Base-by-base conservation (phyloP, 2,888 invertebrate species). In the Hetaerina titia region DNA sequence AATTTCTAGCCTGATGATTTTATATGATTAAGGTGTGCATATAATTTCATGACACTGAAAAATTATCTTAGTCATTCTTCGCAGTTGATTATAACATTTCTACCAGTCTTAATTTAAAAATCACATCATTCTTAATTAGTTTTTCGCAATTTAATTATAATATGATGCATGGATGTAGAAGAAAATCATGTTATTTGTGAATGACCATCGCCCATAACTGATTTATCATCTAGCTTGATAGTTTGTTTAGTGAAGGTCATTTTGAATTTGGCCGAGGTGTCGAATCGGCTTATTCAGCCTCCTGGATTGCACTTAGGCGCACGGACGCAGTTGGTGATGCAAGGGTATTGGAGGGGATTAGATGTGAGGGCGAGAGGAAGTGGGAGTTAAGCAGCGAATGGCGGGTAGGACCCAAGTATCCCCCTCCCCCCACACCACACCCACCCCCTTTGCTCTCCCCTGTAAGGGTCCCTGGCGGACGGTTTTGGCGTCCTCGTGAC, bases 401-500 rank as follows among this genome's bases (percentile, higher is more conserved):
- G 81, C 31, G 31, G 31, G 25, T 9, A 2, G 13, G 25, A 25
- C 89, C 11, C 57, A 31, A 11, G 11, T 22, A 89, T n/a, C 88
- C 7, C 17, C 58, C 45, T n/a, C 58, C 7, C 89, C 22, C 9
- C 45, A 2, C 89, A 2, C 88, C 17, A 19, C 88, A 19, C 56
- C 45, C 17, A 15, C 69, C 56, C 6, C 31, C 15, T 6, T 15
- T 45, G 1, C 88, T 31, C 87, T 11, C 64, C 0, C 13, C 25
- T 19, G 31, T 15, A 69, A 69, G 22, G 22, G 11, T 31, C 81
- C 81, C 31, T 25, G 81, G 81, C 81, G 81, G 81, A 81, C 25
- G 81, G 81, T 81, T 81, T 81, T 81, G 81, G 81, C 69, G n/a
- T 69, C 81, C 81, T 15, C 81, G 81, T 81, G 81, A 81, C 81